A percentile compares a stretch with the other conserved stretches of the same genome.
Evolutionary conservation across 2,113 vertebrate species (phyloP).

Genomic region (Sarotherodon lohbergeri): DNA sequence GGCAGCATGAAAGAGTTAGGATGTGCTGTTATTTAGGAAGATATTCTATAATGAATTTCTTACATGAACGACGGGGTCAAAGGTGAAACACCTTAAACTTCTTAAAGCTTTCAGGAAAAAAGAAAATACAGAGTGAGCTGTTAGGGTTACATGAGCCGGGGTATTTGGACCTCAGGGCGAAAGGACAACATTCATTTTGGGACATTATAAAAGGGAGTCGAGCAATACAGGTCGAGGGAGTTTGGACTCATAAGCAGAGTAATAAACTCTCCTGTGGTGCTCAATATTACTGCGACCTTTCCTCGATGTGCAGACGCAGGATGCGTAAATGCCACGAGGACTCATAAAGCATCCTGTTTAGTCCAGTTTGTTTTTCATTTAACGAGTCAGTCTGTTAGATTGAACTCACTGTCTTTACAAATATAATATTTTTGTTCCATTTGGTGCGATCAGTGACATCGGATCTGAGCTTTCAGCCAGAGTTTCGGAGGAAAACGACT

Average conservation of each 20-base stretch:
- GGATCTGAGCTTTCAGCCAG: not conserved
- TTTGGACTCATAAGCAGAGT: not conserved
- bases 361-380: not conserved
- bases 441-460: accelerated
- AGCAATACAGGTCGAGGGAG: not conserved
- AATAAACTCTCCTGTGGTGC: not conserved
- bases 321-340: not conserved
- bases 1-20: not conserved
- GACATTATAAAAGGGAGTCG: not conserved
- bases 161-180: not conserved
- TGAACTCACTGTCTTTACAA: not conserved
- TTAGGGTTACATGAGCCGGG: not conserved
- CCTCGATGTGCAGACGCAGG: not conserved
- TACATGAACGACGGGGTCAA: not conserved
- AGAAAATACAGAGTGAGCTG: not conserved
- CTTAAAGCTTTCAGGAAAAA: not conserved
- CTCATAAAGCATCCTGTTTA: not conserved
- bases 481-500: accelerated
- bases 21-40: not conserved
- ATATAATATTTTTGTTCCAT: not conserved
- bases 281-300: not conserved
- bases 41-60: not conserved
- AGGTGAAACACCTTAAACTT: not conserved
- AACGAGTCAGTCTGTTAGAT: not conserved
- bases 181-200: not conserved